phyloP scores from a whole-genome alignment of 2,113 vertebrate genomes.

The Cyprinus carpio region DNA sequence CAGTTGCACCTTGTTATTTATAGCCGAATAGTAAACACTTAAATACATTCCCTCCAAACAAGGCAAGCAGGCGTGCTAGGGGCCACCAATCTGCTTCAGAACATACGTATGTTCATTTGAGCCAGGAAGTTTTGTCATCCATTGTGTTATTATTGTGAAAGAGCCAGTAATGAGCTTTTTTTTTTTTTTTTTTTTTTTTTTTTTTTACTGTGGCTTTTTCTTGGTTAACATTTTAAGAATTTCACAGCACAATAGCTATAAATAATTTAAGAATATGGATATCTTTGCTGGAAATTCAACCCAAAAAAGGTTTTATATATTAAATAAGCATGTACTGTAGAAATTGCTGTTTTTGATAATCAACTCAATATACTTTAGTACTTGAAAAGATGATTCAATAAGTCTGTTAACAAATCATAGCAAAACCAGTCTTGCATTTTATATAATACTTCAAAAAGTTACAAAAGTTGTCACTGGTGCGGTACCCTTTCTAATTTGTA shows the following conservation, averaged over 20 bases:
- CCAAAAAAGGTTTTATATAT: neutral
- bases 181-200: too few species aligned
- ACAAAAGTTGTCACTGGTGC: too few species aligned
- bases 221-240: neutral
- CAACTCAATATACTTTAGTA: neutral
- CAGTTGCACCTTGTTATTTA: constrained; percentile 39
- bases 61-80: neutral
- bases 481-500: too few species aligned
- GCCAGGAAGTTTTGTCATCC: neutral
- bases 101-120: neutral
- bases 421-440: neutral
- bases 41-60: constrained; percentile 23
- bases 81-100: neutral
- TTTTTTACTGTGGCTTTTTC: neutral
- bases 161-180: neutral
- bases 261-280: neutral
- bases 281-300: neutral
- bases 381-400: neutral
- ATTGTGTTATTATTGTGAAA: neutral
- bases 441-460: neutral
- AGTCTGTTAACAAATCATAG: neutral
- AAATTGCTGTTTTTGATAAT: neutral
- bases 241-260: too few species aligned
- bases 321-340: neutral
- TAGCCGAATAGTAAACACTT: constrained; percentile 40